phyloP scores from a whole-genome alignment of 53 echinoderm and acorn worm genomes.

The Patiria pectinifera region DNA sequence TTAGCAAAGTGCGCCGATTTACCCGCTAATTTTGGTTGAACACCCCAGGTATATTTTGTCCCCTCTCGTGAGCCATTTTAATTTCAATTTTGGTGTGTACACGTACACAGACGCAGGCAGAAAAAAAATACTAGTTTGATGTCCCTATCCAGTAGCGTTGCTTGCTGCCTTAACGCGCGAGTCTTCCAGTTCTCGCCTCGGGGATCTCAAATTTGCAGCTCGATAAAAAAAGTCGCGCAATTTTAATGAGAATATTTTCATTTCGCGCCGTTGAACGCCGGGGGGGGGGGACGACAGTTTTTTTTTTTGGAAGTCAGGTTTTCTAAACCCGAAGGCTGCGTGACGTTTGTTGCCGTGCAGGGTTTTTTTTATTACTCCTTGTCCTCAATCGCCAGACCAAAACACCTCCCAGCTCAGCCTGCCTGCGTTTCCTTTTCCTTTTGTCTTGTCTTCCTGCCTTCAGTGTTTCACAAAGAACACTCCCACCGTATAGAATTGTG shows the following conservation, averaged over 20 bases:
- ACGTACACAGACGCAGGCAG: not conserved
- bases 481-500: not conserved
- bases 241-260: constrained; percentile 47
- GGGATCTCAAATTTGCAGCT: constrained; percentile 35
- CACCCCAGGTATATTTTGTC: constrained; percentile 2
- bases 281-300: not conserved
- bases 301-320: constrained; percentile 12
- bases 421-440: not conserved
- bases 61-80: constrained; percentile 1
- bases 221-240: constrained; percentile 37
- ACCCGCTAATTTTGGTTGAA: not conserved
- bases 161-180: not conserved
- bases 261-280: constrained; percentile 9
- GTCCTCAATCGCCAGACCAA: constrained; percentile 21
- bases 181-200: not conserved
- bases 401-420: not conserved
- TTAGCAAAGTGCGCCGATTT: not conserved
- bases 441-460: not conserved
- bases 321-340: not conserved
- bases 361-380: constrained; percentile 28
- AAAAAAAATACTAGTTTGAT: not conserved
- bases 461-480: not conserved
- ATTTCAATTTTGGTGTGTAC: constrained; percentile 12
- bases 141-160: constrained; percentile 3
- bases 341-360: constrained; percentile 35